These are phyloP conservation scores for Mnemiopsis leidyi DNA, from an alignment of 37 sponge, comb jelly and placozoan genomes.

Conservation along the genomic window DNA sequence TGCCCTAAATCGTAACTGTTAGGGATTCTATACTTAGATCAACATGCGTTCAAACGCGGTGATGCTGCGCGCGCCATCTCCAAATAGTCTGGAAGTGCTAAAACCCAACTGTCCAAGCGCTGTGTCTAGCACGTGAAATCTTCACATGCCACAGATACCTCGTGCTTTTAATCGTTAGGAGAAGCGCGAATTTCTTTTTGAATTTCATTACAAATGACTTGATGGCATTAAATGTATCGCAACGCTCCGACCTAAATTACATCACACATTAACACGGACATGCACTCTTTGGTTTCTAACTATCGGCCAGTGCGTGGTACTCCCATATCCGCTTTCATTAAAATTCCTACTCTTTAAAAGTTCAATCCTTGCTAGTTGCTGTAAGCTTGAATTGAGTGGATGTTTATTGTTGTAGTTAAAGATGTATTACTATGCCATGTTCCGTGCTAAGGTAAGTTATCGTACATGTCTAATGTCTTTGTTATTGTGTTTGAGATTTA, in stretches of 20 bases:
- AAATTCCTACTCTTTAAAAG: not conserved
- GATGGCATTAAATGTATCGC: not conserved
- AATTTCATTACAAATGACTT: not conserved
- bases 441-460: not conserved
- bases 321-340: not conserved
- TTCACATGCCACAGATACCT: too few relatives aligned
- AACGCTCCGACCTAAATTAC: not conserved
- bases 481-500: not conserved
- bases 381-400: too few relatives aligned
- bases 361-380: too few relatives aligned
- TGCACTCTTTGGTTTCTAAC: not conserved
- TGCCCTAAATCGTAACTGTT: too few relatives aligned
- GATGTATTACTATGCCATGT: not conserved
- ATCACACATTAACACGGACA: not conserved
- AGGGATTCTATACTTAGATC: not conserved
- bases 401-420: not conserved
- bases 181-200: not conserved
- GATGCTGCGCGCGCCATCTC: constrained; percentile 32
- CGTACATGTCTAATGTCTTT: not conserved
- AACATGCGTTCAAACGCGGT: too few relatives aligned
- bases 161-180: not conserved
- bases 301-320: not conserved
- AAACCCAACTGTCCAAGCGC: constrained; percentile 36
- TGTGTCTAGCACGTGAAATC: constrained; percentile 3
- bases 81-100: not conserved